Evolutionary conservation across 1,140 invertebrate species (phyloP).

Genomic region (Nymphalis io): DNA sequence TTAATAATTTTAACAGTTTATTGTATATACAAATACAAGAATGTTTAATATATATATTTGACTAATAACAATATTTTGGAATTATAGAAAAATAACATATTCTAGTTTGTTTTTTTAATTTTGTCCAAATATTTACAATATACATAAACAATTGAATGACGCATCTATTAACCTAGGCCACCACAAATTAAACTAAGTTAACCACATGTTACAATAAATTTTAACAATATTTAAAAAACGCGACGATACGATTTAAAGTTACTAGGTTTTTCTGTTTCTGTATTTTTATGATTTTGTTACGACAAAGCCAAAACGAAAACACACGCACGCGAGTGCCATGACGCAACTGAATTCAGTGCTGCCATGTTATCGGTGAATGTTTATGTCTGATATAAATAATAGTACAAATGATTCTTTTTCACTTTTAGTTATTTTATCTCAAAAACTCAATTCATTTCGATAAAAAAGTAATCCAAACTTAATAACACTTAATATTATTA

Average conservation of each 20-base stretch:
- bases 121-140: not conserved
- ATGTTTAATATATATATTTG: no score
- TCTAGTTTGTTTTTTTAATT: not conserved
- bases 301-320: constrained; percentile 22
- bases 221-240: not conserved
- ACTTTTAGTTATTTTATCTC: no score
- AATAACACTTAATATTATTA: no score
- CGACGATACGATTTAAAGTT: not conserved
- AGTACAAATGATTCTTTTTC: no score
- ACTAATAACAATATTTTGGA: not conserved
- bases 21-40: not conserved
- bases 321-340: constrained; percentile 23
- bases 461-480: no score
- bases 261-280: not conserved
- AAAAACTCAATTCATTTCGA: no score
- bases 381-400: not conserved
- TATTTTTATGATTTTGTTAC: not conserved
- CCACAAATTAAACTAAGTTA: not conserved
- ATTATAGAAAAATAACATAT: not conserved
- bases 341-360: constrained; percentile 20
- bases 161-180: not conserved
- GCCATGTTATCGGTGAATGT: constrained; percentile 4
- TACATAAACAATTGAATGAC: not conserved
- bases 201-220: not conserved
- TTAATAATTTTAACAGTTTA: not conserved